Percentiles rank a stretch among this genome's conserved stretches.
phyloP scores from a whole-genome alignment of 2,113 vertebrate genomes.

The Hucho hucho region DNA sequence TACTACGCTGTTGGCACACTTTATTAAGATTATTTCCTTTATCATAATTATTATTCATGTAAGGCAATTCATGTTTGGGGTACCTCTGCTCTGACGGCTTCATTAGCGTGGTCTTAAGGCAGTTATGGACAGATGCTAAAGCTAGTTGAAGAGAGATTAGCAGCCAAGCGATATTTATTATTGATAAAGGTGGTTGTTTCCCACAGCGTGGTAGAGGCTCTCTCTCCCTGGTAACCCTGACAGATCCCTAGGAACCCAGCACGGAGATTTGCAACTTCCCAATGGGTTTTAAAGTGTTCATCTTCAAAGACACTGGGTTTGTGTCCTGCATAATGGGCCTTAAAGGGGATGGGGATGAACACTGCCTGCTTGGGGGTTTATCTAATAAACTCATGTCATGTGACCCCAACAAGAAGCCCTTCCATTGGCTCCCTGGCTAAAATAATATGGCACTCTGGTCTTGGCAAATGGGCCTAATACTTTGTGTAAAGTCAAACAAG shows the following conservation, averaged over 20 bases:
- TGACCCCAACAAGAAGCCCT: constrained; percentile 7
- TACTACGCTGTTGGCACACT: constrained; percentile 54
- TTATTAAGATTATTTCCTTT: constrained; percentile 52
- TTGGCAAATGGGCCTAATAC: constrained; percentile 23
- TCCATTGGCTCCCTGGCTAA: constrained; percentile 22
- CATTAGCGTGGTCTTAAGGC: constrained; percentile 56
- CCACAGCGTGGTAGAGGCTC: constrained; percentile 24
- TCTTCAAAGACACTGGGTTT: constrained; percentile 45
- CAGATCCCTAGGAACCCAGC: constrained; percentile 12
- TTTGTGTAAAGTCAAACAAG: constrained; percentile 42
- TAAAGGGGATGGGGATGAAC: constrained; percentile 33
- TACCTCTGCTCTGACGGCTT: constrained; percentile 62
- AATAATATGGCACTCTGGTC: constrained; percentile 11
- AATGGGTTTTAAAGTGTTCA: constrained; percentile 41
- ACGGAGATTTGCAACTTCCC: constrained; percentile 40
- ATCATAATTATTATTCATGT: constrained; percentile 72
- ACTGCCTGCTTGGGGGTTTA: constrained; percentile 37
- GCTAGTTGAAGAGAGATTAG: constrained; percentile 27
- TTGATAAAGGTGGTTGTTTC: constrained; percentile 33
- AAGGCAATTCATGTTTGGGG: constrained; percentile 62
- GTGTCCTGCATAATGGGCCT: constrained; percentile 26
- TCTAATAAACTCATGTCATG: constrained; percentile 27
- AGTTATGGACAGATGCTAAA: constrained; percentile 45
- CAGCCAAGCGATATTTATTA: constrained; percentile 24
- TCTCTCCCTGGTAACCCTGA: constrained; percentile 13